Percentiles rank a stretch among this genome's conserved stretches.
Conservation (phyloP, 1,140 invertebrate genomes). For the Danaus melanippus region DNA sequence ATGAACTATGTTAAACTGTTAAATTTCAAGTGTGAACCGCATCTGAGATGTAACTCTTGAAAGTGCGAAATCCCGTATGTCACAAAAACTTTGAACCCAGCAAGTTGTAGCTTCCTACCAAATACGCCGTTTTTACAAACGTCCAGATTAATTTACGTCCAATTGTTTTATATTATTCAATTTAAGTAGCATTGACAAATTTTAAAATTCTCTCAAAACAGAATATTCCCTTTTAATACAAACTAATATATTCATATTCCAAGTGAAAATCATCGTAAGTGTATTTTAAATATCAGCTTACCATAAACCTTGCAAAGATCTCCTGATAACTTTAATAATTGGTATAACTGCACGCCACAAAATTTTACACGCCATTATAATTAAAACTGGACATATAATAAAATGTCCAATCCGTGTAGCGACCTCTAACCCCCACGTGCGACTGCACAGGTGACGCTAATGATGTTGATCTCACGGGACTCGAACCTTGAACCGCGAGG, state of each 20-base stretch:
- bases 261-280: too few relatives aligned
- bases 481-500: conserved; percentile 48
- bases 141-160: background rate
- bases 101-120: conserved; percentile 11
- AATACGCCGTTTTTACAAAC: background rate
- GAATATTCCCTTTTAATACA: too few relatives aligned
- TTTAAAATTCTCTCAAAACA: too few relatives aligned
- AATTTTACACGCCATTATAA: background rate
- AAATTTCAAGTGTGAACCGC: conserved; percentile 43
- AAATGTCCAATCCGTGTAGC: conserved; percentile 11
- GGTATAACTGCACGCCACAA: too few relatives aligned
- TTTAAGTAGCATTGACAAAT: too few relatives aligned
- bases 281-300: too few relatives aligned
- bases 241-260: too few relatives aligned
- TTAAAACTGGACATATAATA: conserved; percentile 8
- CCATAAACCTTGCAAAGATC: too few relatives aligned
- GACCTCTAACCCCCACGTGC: conserved; percentile 41
- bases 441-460: conserved; percentile 43
- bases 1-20: conserved; percentile 5
- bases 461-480: conserved; percentile 54
- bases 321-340: too few relatives aligned
- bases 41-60: conserved; percentile 34
- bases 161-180: too few relatives aligned
- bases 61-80: conserved; percentile 57
- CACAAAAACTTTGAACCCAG: conserved; percentile 37